Conservation (phyloP, 1,140 invertebrate genomes). For the Aphaenogaster ashmeadi region DNA sequence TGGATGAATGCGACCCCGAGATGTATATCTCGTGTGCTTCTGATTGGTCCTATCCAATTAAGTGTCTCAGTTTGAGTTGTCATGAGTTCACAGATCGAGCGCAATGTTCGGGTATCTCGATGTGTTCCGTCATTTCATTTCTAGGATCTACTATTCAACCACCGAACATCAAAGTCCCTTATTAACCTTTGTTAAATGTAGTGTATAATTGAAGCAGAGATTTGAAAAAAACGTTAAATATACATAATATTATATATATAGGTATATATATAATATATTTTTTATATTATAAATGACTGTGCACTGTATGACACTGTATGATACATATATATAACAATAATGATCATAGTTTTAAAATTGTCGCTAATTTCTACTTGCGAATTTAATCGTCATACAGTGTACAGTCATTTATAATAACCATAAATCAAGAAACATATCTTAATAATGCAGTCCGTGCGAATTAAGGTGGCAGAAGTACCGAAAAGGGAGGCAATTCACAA, state of each 20-base stretch:
- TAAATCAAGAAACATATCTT: not conserved
- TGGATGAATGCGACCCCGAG: conserved; percentile 77
- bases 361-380: not conserved
- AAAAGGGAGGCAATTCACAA: conserved; percentile 30
- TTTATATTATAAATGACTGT: not conserved
- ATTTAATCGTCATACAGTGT: not conserved
- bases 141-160: not conserved
- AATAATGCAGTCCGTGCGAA: conserved; percentile 17
- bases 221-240: not conserved
- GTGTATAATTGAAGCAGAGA: not conserved
- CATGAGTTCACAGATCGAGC: conserved; percentile 55
- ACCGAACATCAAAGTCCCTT: not conserved
- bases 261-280: not conserved
- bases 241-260: not conserved
- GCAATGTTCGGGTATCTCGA: conserved; percentile 22
- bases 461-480: conserved; percentile 15
- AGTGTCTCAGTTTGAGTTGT: conserved; percentile 72
- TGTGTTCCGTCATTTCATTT: conserved; percentile 18
- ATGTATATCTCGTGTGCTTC: conserved; percentile 73
- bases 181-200: not conserved
- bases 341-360: conserved; percentile 3
- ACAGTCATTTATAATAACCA: conserved; percentile 4
- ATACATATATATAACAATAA: not conserved
- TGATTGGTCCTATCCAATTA: conserved; percentile 77
- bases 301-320: not conserved